Evolutionary conservation across 2,113 vertebrate species (phyloP).

Genomic region (Salvelinus fontinalis): DNA sequence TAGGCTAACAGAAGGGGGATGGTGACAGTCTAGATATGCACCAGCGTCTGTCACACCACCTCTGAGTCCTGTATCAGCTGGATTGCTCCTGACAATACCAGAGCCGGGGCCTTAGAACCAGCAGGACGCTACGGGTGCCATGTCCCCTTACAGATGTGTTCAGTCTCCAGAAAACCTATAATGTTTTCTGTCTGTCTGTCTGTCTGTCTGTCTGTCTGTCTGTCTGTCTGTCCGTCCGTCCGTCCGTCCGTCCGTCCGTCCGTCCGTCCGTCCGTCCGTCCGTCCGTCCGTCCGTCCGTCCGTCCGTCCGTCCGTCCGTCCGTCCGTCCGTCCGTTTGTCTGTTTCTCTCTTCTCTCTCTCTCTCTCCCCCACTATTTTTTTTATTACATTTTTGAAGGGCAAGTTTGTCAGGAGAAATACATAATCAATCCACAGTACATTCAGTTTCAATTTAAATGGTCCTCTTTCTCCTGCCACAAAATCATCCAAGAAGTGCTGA

Average conservation of each 20-base stretch:
- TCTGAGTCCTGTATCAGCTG: too few species aligned
- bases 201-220: neutral
- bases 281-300: conserved; percentile 11
- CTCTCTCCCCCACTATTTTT: conserved; percentile 16
- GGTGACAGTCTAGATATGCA: too few species aligned
- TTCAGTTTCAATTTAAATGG: conserved; percentile 42
- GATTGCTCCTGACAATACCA: conserved; percentile 23
- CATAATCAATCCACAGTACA: too few species aligned
- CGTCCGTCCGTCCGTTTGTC: too few species aligned
- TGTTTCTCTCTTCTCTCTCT: too few species aligned
- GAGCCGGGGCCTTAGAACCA: neutral
- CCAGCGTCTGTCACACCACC: too few species aligned
- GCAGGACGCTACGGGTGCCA: neutral
- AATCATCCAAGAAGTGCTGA: conserved; percentile 15
- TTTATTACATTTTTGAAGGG: neutral
- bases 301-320: neutral
- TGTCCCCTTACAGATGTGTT: neutral
- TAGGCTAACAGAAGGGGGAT: too few species aligned
- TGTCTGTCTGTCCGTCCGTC: neutral
- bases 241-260: conserved; percentile 37
- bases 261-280: conserved; percentile 40
- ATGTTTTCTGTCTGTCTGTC: conserved; percentile 7
- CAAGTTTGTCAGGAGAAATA: too few species aligned
- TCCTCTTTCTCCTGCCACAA: conserved; percentile 38
- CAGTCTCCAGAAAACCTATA: neutral